phyloP scores from a whole-genome alignment of 53 echinoderm and acorn worm genomes.

The Astropecten irregularis region DNA sequence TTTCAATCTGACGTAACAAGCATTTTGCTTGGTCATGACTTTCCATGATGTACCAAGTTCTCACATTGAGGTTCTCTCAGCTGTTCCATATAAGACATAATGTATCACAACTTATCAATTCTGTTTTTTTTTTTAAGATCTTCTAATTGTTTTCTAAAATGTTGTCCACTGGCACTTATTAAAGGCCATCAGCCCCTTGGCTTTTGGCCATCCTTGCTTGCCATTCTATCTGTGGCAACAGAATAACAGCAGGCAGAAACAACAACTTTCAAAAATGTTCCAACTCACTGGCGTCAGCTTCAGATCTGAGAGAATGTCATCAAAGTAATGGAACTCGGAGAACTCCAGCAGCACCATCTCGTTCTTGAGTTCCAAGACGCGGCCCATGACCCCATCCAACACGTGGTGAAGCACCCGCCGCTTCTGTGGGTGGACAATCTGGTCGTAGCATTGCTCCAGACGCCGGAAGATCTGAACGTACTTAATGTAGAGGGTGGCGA shows the following conservation, averaged over 20 bases:
- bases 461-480: constrained; percentile 96
- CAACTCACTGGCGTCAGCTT: constrained; percentile 95
- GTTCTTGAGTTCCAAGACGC: constrained; percentile 94
- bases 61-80: too few relatives aligned
- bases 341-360: constrained; percentile 97
- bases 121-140: neutral
- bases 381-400: constrained; percentile 93
- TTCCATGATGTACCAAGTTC: too few relatives aligned
- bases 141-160: too few relatives aligned
- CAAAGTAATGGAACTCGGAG: constrained; percentile 99
- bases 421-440: constrained; percentile 98
- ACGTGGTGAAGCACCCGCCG: constrained; percentile 88
- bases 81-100: too few relatives aligned
- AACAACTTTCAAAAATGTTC: too few relatives aligned
- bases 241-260: too few relatives aligned
- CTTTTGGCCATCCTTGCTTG: too few relatives aligned
- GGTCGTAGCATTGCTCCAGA: constrained; percentile 95
- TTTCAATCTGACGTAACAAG: too few relatives aligned
- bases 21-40: too few relatives aligned
- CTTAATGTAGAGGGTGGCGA: constrained; percentile 97
- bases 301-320: constrained; percentile 97
- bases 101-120: neutral
- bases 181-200: too few relatives aligned
- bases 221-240: too few relatives aligned
- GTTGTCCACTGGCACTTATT: too few relatives aligned